Percentiles rank a stretch among this genome's conserved stretches.
Conservation (phyloP, 2,888 invertebrate genomes). For the Alentia gelatinosa region DNA sequence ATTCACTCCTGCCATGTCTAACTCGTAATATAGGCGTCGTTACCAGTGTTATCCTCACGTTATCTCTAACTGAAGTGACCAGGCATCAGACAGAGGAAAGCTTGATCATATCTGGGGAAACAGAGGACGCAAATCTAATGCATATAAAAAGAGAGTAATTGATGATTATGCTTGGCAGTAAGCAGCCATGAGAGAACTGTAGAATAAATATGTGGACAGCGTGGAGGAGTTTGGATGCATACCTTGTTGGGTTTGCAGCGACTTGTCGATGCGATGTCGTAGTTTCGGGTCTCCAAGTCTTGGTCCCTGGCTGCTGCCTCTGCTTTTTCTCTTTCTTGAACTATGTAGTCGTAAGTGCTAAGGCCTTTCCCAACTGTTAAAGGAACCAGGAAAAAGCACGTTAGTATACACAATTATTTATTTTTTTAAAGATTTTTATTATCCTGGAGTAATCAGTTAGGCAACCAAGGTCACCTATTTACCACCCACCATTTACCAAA, state of each 20-base stretch:
- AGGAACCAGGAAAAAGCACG: background rate
- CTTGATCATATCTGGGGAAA: no score
- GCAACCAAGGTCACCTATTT: background rate
- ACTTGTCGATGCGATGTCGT: background rate
- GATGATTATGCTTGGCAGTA: no score
- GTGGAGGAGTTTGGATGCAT: no score
- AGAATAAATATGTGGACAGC: no score
- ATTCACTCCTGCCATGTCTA: no score
- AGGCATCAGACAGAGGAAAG: no score
- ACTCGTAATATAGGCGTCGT: no score
- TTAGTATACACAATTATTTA: slow-evolving; percentile 41
- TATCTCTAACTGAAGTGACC: no score
- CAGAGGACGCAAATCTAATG: no score
- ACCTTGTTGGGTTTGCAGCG: slow-evolving; percentile 39
- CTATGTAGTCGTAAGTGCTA: slow-evolving; percentile 78
- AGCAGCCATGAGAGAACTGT: no score
- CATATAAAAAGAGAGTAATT: no score
- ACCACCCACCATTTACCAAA: background rate
- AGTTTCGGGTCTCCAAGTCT: background rate
- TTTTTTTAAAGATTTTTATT: background rate
- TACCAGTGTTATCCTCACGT: no score
- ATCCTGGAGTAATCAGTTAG: background rate
- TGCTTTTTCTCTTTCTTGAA: slow-evolving; percentile 73
- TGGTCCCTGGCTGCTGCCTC: slow-evolving; percentile 67
- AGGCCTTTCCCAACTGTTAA: slow-evolving; percentile 72